phyloP scores from a whole-genome alignment of 2,113 vertebrate species.

The Gyps fulvus region DNA sequence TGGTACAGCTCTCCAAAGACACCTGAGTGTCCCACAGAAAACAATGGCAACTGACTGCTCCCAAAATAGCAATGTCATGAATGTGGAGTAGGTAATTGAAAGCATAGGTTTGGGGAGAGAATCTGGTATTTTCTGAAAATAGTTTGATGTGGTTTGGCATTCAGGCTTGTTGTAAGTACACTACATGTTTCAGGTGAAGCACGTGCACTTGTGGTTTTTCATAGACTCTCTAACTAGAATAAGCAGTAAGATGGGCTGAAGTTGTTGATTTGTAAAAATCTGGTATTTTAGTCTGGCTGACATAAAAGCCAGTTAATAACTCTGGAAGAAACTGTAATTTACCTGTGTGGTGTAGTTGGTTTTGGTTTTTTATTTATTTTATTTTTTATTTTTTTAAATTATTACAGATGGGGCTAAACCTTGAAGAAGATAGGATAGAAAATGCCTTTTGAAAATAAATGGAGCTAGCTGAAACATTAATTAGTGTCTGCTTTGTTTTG shows the following conservation, averaged over 20 bases:
- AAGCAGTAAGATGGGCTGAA: neutral
- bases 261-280: neutral
- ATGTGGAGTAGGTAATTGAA: neutral
- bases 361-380: neutral
- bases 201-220: neutral
- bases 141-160: neutral
- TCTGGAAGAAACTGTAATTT: neutral
- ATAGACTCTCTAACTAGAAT: neutral
- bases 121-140: neutral
- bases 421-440: neutral
- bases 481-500: slow-evolving; percentile 9
- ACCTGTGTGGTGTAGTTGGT: neutral
- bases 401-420: neutral
- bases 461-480: neutral
- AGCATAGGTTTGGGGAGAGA: neutral
- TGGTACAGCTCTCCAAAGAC: neutral
- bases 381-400: neutral
- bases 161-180: neutral
- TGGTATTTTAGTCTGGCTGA: neutral
- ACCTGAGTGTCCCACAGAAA: neutral
- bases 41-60: neutral
- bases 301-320: neutral
- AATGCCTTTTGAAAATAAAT: neutral
- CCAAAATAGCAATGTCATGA: neutral
- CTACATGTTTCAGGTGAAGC: neutral